phyloP scores from a whole-genome alignment of 1,140 invertebrate genomes.

The Stegodyphus dumicola region DNA sequence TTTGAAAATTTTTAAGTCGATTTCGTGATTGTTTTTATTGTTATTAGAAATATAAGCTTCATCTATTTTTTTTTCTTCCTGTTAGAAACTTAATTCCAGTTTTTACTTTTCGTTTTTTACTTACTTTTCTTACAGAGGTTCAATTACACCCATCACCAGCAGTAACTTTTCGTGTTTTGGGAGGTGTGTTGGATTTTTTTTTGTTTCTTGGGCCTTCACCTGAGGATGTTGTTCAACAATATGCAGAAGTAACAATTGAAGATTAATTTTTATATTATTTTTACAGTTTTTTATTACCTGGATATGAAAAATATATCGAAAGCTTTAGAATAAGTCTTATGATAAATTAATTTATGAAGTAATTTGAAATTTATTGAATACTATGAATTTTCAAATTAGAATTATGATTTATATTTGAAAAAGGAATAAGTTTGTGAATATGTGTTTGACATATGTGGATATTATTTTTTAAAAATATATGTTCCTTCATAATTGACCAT shows the following conservation, averaged over 20 bases:
- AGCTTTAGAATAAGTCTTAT: too few relatives aligned
- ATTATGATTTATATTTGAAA: too few relatives aligned
- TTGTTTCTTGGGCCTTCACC: constrained; percentile 63
- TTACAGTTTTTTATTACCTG: too few relatives aligned
- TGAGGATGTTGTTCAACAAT: constrained; percentile 63
- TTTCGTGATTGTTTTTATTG: too few relatives aligned
- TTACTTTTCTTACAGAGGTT: constrained; percentile 54
- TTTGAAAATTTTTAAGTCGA: too few relatives aligned
- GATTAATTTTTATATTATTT: not conserved
- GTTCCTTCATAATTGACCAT: not conserved
- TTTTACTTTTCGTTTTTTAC: not conserved
- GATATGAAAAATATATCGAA: too few relatives aligned
- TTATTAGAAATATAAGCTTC: not conserved
- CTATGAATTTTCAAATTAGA: too few relatives aligned
- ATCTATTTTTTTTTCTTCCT: not conserved
- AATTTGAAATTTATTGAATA: too few relatives aligned
- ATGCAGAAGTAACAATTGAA: constrained; percentile 60
- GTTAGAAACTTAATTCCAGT: not conserved
- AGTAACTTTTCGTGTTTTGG: constrained; percentile 62
- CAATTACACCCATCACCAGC: constrained; percentile 62
- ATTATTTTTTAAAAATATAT: too few relatives aligned
- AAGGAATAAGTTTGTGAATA: too few relatives aligned
- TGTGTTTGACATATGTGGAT: too few relatives aligned
- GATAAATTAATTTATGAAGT: too few relatives aligned
- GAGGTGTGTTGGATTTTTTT: constrained; percentile 64